Conservation (phyloP, 2,797 vertebrate genomes). For the Muscicapa striata region DNA sequence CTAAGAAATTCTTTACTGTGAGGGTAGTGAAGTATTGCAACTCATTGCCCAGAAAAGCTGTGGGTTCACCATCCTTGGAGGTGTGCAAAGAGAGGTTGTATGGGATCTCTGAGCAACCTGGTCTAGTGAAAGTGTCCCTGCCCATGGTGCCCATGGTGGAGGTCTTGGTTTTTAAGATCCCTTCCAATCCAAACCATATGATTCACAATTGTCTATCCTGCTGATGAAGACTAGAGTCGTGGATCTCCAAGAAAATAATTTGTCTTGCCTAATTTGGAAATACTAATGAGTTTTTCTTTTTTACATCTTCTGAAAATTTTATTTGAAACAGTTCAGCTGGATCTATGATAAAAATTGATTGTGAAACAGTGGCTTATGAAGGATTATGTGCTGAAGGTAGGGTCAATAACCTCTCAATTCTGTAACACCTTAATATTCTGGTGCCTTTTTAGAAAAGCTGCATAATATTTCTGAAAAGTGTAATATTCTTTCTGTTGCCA, state of each 20-base stretch:
- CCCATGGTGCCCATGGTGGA: too few species aligned
- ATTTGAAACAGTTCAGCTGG: neutral
- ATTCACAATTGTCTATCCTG: neutral
- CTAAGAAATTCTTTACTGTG: neutral
- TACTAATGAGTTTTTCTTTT: neutral
- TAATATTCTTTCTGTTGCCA: neutral
- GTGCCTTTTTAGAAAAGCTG: neutral
- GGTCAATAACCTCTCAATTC: neutral
- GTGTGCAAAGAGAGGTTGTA: neutral
- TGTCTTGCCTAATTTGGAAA: neutral
- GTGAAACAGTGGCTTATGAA: neutral
- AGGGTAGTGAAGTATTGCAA: neutral
- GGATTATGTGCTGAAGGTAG: neutral
- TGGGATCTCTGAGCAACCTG: neutral
- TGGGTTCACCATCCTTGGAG: neutral
- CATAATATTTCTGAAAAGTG: neutral
- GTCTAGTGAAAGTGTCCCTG: neutral
- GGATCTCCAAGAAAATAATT: neutral
- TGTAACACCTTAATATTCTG: neutral
- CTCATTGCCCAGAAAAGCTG: neutral
- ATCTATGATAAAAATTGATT: neutral
- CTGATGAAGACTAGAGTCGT: neutral
- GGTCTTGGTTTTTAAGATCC: neutral
- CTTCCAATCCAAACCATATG: neutral
- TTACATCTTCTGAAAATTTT: neutral